Conservation (phyloP, 2,797 vertebrate genomes). For the Ptychobarbus kaznakovi region DNA sequence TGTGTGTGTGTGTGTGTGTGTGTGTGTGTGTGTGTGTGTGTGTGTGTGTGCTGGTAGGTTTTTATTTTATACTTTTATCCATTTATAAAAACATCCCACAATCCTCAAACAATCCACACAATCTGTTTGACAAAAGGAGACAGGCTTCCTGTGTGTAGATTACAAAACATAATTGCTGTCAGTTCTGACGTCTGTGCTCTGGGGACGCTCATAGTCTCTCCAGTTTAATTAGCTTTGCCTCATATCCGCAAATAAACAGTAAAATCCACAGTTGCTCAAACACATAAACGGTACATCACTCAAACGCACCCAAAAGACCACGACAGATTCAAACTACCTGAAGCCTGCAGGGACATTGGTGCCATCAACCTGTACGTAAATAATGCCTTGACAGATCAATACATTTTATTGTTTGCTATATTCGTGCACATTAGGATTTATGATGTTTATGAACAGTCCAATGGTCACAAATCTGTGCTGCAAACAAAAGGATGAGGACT, state of each 20-base stretch:
- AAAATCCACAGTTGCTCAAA: constrained; percentile 26
- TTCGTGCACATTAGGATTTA: background rate
- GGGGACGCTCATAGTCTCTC: constrained; percentile 9
- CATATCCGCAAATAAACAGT: constrained; percentile 36
- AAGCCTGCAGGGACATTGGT: background rate
- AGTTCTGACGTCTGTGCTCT: constrained; percentile 24
- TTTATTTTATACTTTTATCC: background rate
- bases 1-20: too few relatives aligned
- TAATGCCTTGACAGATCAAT: constrained; percentile 5
- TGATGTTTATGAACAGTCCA: background rate
- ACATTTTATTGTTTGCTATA: constrained; percentile 1
- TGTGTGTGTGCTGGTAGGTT: background rate
- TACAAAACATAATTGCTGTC: constrained; percentile 13
- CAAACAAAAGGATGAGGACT: background rate
- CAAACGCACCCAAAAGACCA: constrained; percentile 45
- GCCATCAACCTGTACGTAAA: constrained; percentile 22
- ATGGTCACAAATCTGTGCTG: background rate
- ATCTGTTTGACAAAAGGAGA: constrained; percentile 6
- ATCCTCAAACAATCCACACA: constrained; percentile 17
- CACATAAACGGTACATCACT: constrained; percentile 41
- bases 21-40: background rate
- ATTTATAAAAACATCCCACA: constrained; percentile 9
- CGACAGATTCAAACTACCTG: constrained; percentile 39
- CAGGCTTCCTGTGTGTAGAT: constrained; percentile 15
- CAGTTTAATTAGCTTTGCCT: constrained; percentile 40